Percentiles rank a stretch among this genome's conserved stretches.
phyloP scores from a whole-genome alignment of 2,888 invertebrate species.

The Xanthia icteritia region DNA sequence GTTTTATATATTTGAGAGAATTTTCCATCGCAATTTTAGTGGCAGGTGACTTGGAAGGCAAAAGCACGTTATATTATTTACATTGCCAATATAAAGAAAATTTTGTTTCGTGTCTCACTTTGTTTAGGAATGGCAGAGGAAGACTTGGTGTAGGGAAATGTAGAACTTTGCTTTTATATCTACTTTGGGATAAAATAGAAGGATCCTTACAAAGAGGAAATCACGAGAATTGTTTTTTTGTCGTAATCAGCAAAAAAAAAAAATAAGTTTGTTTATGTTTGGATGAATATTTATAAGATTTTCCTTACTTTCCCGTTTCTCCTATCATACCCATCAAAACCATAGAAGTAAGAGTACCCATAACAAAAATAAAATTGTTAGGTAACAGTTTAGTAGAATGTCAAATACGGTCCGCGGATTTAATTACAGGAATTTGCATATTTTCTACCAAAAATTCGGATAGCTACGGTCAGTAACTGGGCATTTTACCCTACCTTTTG shows the following conservation, averaged over 20 bases:
- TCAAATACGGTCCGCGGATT: constrained; percentile 79
- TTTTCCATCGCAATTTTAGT: constrained; percentile 67
- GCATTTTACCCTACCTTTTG: constrained; percentile 77
- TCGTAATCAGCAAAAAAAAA: not conserved
- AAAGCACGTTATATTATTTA: constrained; percentile 64
- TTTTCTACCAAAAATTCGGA: constrained; percentile 74
- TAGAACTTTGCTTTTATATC: constrained; percentile 9
- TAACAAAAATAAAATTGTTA: constrained; percentile 75
- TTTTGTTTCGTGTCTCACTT: constrained; percentile 46
- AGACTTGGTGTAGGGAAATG: constrained; percentile 10
- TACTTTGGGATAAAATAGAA: constrained; percentile 8
- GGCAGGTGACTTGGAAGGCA: constrained; percentile 64
- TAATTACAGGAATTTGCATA: constrained; percentile 86
- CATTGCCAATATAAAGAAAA: constrained; percentile 57
- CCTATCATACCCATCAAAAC: constrained; percentile 35
- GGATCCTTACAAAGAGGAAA: constrained; percentile 1
- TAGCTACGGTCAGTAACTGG: constrained; percentile 69
- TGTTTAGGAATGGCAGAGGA: constrained; percentile 28
- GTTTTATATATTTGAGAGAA: constrained; percentile 70
- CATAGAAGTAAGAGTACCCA: constrained; percentile 39
- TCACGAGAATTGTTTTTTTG: not conserved
- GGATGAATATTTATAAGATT: not conserved
- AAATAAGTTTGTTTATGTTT: not conserved
- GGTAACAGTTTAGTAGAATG: constrained; percentile 74
- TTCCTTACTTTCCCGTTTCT: not conserved